Evolutionary conservation across 1,140 invertebrate species (phyloP), one percentile per base, ranked within the genome.

Genomic region (Wasmannia auropunctata): DNA sequence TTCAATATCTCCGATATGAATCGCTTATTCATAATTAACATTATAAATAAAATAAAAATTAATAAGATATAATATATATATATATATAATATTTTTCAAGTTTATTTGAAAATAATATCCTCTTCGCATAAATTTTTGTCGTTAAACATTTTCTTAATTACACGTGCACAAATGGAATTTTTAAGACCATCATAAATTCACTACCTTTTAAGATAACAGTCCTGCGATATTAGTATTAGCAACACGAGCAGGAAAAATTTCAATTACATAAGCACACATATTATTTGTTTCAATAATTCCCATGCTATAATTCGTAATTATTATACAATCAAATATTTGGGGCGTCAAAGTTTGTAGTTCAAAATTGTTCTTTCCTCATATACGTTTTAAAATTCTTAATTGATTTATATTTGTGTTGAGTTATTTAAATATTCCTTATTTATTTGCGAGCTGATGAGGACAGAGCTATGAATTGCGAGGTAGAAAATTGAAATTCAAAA

Each of bases 121-220:
- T 54, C 4, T 54, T 74, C 6, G 22, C 19, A 28, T 19, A 74
- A 74, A 70, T 19, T 70, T 51, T 54, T 54, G 34, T 31, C 3
- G 7, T 56, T 56, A 56, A 34, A 54, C n/a, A 37, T 7, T 54
- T 51, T 56, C 0, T 54, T 54, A 54, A 22, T 22, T 22, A 2
- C 1, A 25, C 16, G 28, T 74, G 28, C 31, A 2, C 54, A 1
- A 34, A 54, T 22, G 2, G 11, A 56, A 19, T 6, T 74, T 54
- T 70, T 51, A 19, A 34, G 28, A 10, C 10, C 5, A 34, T 31
- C 3, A 2, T 72, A 51, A 49, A 72, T 51, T 6, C 0, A 67
- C n/a, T n/a, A n/a, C n/a, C n/a, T 67, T 67, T 34, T 28, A 31
- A 72, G 10, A 70, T 70, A 70, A 49, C 67, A 70, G 22, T 25